Evolutionary conservation across 2,797 vertebrate genomes (phyloP), one percentile per base, ranked within the genome.

Genomic region (Erithacus rubecula): DNA sequence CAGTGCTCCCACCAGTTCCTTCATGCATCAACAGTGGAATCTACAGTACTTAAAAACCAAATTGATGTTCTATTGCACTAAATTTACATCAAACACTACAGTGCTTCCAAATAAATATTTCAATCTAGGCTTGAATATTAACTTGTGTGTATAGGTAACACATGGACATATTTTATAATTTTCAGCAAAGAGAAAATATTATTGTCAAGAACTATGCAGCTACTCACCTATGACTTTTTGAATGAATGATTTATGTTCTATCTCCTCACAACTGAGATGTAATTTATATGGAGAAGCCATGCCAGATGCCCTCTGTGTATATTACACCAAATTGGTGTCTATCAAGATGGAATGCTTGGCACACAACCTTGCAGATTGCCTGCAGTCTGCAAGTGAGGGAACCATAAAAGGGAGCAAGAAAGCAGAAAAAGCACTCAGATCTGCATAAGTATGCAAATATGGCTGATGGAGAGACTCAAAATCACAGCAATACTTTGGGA

Each of bases 221-320:
- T 77, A 76, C 37, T 79, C 75, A 91, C 65, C 77, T 87, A 4
- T 94, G 69, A n/a, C 68, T 93, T 81, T 53, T 74, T 81, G 65
- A 68, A 64, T 90, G 80, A 87, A 78, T 82, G 51, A 90, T 95
- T 95, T 93, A 77, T 91, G 19, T 59, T 59, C 64, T 30, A 37
- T 53, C 37, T 83, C 36, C 34, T 41, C 43, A 49, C 27, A 60
- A 43, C 84, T 83, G 79, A 74, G 63, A 46, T 93, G 52, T 87
- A 88, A 96, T 91, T 93, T 93, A 44, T 53, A 60, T 53, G 63
- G 81, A 91, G 86, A 78, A 90, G 52, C 34, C 62, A 72, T 75
- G 93, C 89, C 2, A 1, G 74, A 68, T 87, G 39, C 60, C 67
- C 74, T 95, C 71, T 70, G 90, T 86, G 60, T 89, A 21, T 83